Percentiles rank a stretch among this genome's conserved stretches.
These are phyloP conservation scores for Halictus quadricinctus DNA, from an alignment of 2,888 invertebrate genomes.

Conservation along the genomic window DNA sequence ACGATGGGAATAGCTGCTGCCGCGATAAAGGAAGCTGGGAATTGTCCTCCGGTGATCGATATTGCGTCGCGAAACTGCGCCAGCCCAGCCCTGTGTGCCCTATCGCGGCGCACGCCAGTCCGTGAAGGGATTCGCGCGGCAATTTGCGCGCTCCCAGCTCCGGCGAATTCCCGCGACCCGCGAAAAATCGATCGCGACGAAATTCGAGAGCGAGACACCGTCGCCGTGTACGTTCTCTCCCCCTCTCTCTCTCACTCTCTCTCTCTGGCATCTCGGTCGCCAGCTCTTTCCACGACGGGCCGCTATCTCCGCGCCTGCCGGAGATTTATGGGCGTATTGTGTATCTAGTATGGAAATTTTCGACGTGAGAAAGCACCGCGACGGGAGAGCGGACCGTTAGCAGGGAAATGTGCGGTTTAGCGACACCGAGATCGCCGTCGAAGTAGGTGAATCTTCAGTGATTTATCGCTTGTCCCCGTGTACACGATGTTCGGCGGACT, in stretches of 20 bases:
- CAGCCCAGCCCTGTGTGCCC: constrained; percentile 42
- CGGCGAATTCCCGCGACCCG: constrained; percentile 21
- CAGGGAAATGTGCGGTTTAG: constrained; percentile 56
- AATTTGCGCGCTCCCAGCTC: constrained; percentile 35
- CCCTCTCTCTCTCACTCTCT: background rate
- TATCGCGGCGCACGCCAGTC: constrained; percentile 41
- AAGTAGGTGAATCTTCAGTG: constrained; percentile 65
- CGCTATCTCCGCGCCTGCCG: constrained; percentile 51
- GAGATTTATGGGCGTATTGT: constrained; percentile 63
- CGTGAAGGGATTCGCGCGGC: constrained; percentile 33
- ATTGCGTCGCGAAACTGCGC: constrained; percentile 41
- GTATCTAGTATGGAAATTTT: constrained; percentile 65
- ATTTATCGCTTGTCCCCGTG: constrained; percentile 48
- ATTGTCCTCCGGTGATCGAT: constrained; percentile 63
- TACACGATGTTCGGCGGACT: constrained; percentile 42
- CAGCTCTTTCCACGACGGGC: constrained; percentile 30
- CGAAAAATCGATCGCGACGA: constrained; percentile 56
- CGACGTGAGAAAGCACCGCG: constrained; percentile 56
- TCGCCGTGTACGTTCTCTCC: background rate
- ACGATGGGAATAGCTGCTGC: constrained; percentile 17
- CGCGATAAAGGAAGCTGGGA: constrained; percentile 51
- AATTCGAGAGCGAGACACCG: constrained; percentile 41
- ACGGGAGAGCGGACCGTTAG: constrained; percentile 47
- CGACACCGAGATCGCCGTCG: constrained; percentile 57
- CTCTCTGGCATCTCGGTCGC: background rate